Base-by-base conservation (phyloP, 2,797 vertebrate genomes). In the Buceros bicornis region DNA sequence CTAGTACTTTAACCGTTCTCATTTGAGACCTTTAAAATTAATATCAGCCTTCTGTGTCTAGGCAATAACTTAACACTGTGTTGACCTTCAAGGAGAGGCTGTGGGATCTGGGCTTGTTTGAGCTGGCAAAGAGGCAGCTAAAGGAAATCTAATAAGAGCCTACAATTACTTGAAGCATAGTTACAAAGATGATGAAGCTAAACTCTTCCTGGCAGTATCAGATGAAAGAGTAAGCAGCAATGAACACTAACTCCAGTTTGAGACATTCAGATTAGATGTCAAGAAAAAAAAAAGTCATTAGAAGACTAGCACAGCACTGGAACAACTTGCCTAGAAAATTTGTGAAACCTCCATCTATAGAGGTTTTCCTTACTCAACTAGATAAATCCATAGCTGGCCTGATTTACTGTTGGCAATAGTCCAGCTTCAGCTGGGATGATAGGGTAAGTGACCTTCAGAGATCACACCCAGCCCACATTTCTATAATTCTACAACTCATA, bases 301-400 rank as follows among this genome's bases (percentile, higher is more conserved):
- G 45, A 91, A 67, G 35, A 48, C 33, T n/a, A 77, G 51, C 33
- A 78, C 16, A 90, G 54, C n/a, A 33, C 33, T 86, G 35, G 13
- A 83, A 81, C 24, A 64, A 43, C 93, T 87, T 84, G 57, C 61
- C 86, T 82, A 43, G 31, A 82, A 58, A 62, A 61, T 48, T 42
- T 73, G 43, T 35, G 64, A 86, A 64, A 77, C 66, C 64, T 82
- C 12, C 67, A 31, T 85, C 60, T 28, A 8, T 5, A 62, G 57
- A 85, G 65, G 53, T 80, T 95, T 89, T 93, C 47, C 74, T 88
- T 40, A 54, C 26, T 85, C 43, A 65, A 24, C 31, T 48, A 45
- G n/a, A 51, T 80, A 71, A 90, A 95, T 65, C 61, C 16, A 33
- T 43, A 81, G 82, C 58, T 90, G 57, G 40, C 83, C 89, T 90